These are phyloP conservation scores for Bruchidius siliquastri DNA, from an alignment of 2,888 invertebrate genomes.

Conservation along the genomic window DNA sequence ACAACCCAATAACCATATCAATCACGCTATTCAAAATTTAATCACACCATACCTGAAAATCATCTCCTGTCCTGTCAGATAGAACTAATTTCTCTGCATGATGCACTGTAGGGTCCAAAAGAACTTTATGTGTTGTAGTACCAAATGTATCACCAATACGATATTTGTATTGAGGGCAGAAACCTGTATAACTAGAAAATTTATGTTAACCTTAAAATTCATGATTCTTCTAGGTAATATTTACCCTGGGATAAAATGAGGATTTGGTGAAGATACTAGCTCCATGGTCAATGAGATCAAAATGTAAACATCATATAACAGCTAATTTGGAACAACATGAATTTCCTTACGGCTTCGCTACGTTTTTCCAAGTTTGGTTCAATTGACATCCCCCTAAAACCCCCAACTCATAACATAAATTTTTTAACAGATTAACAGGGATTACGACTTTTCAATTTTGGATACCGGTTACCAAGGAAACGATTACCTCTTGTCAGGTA, in stretches of 20 bases:
- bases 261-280: slow-evolving; percentile 61
- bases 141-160: slow-evolving; percentile 73
- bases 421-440: background rate
- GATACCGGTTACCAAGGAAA: background rate
- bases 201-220: background rate
- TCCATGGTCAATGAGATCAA: slow-evolving; percentile 44
- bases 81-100: slow-evolving; percentile 68
- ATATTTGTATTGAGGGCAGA: slow-evolving; percentile 70
- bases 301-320: background rate
- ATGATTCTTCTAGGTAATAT: slow-evolving; percentile 24
- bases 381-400: background rate
- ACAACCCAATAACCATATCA: slow-evolving; percentile 9
- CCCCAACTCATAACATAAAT: background rate
- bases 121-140: slow-evolving; percentile 66
- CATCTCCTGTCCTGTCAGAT: slow-evolving; percentile 59
- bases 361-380: background rate
- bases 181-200: slow-evolving; percentile 65
- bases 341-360: background rate
- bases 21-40: background rate
- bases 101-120: slow-evolving; percentile 67
- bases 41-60: slow-evolving; percentile 54
- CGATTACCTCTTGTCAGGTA: no score
- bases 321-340: background rate
- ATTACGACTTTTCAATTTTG: background rate
- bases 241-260: slow-evolving; percentile 73